A percentile compares a stretch with the other conserved stretches of the same genome.
These are phyloP conservation scores for Zygothrica quintamaculata DNA, from an alignment of 2,888 invertebrate genomes.

Conservation along the genomic window DNA sequence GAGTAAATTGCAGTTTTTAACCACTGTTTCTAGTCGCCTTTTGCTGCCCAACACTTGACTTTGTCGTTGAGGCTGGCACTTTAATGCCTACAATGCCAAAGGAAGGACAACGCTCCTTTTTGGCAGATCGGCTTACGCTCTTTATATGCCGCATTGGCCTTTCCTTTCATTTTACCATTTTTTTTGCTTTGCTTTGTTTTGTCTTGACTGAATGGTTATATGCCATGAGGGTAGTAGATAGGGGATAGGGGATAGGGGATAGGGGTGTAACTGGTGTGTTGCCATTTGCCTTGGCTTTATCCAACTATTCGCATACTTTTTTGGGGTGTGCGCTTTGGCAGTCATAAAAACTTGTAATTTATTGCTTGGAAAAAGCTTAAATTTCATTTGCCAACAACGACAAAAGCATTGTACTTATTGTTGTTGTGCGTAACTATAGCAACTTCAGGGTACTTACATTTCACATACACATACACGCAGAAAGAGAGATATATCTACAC, in stretches of 20 bases:
- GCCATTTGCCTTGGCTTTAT: constrained; percentile 42
- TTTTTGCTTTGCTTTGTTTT: constrained; percentile 10
- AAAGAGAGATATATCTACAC: constrained; percentile 8
- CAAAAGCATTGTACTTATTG: constrained; percentile 61
- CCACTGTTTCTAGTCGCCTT: constrained; percentile 47
- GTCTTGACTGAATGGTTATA: constrained; percentile 2
- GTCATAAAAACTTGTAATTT: constrained; percentile 81
- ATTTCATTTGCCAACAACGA: constrained; percentile 80
- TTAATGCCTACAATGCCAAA: constrained; percentile 45
- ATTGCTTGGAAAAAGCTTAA: constrained; percentile 82
- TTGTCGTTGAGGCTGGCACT: constrained; percentile 52
- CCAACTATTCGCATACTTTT: constrained; percentile 68
- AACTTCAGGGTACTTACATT: constrained; percentile 49
- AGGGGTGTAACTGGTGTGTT: constrained; percentile 23
- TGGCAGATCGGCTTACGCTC: constrained; percentile 77
- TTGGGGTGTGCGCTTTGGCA: constrained; percentile 58
- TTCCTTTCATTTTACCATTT: constrained; percentile 16
- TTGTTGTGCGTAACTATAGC: constrained; percentile 63
- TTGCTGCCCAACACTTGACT: constrained; percentile 67
- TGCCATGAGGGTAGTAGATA: background rate
- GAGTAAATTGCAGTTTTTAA: background rate
- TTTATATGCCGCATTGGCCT: constrained; percentile 63
- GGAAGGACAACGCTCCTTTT: constrained; percentile 61
- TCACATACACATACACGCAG: constrained; percentile 11
- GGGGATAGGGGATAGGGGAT: background rate